Conservation (phyloP, 1,140 invertebrate species). For the Drosophila sproati region DNA sequence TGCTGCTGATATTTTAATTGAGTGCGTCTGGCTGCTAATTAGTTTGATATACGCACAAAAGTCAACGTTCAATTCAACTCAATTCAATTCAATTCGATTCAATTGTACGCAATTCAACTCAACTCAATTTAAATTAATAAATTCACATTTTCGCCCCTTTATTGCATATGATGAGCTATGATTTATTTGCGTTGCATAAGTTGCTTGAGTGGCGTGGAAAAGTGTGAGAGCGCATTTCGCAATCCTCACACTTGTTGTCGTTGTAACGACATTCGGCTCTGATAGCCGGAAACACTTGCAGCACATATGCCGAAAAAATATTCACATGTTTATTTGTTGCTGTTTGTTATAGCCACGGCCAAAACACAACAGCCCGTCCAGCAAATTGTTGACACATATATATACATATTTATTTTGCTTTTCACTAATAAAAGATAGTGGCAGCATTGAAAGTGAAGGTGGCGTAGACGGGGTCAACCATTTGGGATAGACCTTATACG, state of each 20-base stretch:
- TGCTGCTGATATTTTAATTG: slow-evolving; percentile 18
- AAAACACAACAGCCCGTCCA: slow-evolving; percentile 5
- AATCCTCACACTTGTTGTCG: slow-evolving; percentile 11
- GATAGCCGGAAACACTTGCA: slow-evolving; percentile 40
- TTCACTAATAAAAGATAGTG: neutral
- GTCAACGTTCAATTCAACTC: slow-evolving; percentile 37
- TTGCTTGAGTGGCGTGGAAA: slow-evolving; percentile 28
- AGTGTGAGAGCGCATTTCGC: slow-evolving; percentile 12
- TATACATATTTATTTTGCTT: neutral
- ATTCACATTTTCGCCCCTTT: slow-evolving; percentile 20
- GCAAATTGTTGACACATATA: slow-evolving; percentile 43
- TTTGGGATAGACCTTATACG: slow-evolving; percentile 18
- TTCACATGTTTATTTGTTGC: slow-evolving; percentile 19
- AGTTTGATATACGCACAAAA: slow-evolving; percentile 46
- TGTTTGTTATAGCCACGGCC: slow-evolving; percentile 8
- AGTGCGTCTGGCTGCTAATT: slow-evolving; percentile 44
- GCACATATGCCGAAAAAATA: slow-evolving; percentile 29
- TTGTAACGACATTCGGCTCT: slow-evolving; percentile 10
- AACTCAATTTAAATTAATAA: slow-evolving; percentile 18
- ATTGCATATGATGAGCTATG: slow-evolving; percentile 12
- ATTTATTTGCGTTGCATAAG: slow-evolving; percentile 44
- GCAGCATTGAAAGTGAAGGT: slow-evolving; percentile 65
- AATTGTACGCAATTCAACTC: slow-evolving; percentile 14
- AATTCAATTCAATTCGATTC: slow-evolving; percentile 16
- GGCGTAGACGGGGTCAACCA: slow-evolving; percentile 33